Evolutionary conservation across 2,888 invertebrate species (phyloP).

Genomic region (Orchestes rusci): DNA sequence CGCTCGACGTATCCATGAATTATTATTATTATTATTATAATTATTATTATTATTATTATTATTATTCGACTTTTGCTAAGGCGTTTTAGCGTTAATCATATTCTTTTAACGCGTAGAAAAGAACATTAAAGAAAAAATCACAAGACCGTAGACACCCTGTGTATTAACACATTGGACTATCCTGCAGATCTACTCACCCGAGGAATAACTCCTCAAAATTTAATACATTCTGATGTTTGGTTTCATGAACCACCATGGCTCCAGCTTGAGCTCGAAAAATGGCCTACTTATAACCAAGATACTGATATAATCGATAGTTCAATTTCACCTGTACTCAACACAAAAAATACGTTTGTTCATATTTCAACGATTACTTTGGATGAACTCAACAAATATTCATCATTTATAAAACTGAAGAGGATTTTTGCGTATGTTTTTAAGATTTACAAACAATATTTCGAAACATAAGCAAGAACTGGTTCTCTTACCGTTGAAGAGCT

Average conservation of each 20-base stretch:
- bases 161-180: too few species aligned
- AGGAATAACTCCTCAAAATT: constrained; percentile 13
- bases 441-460: not conserved
- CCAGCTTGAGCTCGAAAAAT: not conserved
- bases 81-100: too few species aligned
- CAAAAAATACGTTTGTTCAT: not conserved
- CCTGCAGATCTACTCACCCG: constrained; percentile 25
- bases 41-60: too few species aligned
- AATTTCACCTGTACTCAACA: not conserved
- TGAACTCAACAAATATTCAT: not conserved
- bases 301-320: not conserved
- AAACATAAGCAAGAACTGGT: not conserved
- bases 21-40: too few species aligned
- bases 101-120: too few species aligned
- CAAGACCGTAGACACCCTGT: too few species aligned
- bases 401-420: not conserved
- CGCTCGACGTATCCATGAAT: too few species aligned
- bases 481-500: not conserved
- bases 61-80: too few species aligned
- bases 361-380: not conserved
- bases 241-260: constrained; percentile 14
- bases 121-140: too few species aligned
- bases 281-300: not conserved
- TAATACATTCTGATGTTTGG: constrained; percentile 10
- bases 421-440: not conserved